A percentile compares a stretch with the other conserved stretches of the same genome.
phyloP scores from a whole-genome alignment of 2,888 invertebrate genomes.

The Neuroscelio doddi region DNA sequence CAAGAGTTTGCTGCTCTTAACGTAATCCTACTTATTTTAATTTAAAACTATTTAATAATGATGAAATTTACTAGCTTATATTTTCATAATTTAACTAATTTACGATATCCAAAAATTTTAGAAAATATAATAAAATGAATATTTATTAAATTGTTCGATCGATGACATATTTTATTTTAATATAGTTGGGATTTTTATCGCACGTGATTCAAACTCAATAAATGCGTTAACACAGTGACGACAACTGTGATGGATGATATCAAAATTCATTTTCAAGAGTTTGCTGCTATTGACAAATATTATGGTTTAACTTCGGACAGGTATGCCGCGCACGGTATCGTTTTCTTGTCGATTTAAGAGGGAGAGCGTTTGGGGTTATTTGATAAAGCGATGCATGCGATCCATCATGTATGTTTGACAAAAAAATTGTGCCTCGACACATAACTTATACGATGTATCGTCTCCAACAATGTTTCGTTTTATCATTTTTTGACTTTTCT shows the following conservation, averaged over 20 bases:
- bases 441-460: conserved; percentile 42
- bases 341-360: conserved; percentile 42
- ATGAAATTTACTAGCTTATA: too few species aligned
- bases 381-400: conserved; percentile 58
- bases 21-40: too few species aligned
- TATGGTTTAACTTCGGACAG: conserved; percentile 33
- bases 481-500: too few species aligned
- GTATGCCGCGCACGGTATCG: conserved; percentile 29
- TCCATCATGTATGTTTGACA: conserved; percentile 56
- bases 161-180: too few species aligned
- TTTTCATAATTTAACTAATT: too few species aligned
- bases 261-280: conserved; percentile 39
- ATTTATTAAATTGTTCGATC: not conserved
- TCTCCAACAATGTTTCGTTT: too few species aligned
- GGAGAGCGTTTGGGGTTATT: conserved; percentile 25
- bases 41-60: too few species aligned
- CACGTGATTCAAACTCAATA: conserved; percentile 33
- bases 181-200: too few species aligned
- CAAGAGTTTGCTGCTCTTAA: too few species aligned
- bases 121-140: too few species aligned
- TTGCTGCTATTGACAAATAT: conserved; percentile 43
- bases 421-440: conserved; percentile 40
- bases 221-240: conserved; percentile 35
- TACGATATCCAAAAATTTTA: too few species aligned
- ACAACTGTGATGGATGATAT: conserved; percentile 43